These are phyloP conservation scores for Agrotis clavis DNA, from an alignment of 2,888 invertebrate genomes.

Conservation along the genomic window DNA sequence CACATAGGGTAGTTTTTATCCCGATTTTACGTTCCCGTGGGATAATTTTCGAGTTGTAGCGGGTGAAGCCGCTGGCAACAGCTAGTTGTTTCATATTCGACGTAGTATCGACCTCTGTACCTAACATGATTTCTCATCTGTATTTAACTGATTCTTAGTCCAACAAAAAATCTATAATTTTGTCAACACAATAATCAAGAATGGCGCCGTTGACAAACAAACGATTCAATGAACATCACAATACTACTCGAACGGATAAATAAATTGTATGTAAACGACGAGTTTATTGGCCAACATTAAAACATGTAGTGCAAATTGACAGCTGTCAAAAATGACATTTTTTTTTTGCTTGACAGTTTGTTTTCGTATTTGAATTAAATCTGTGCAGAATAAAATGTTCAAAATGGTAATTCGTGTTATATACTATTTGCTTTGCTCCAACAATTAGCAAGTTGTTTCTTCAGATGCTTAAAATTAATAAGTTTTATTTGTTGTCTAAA, in stretches of 20 bases:
- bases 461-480: background rate
- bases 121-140: background rate
- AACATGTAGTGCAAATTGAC: background rate
- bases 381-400: no score
- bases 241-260: constrained; percentile 21
- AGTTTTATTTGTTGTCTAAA: background rate
- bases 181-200: constrained; percentile 9
- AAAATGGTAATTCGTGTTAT: no score
- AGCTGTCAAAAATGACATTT: background rate
- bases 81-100: no score
- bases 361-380: background rate
- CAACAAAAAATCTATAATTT: background rate
- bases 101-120: background rate
- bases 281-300: background rate
- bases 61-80: no score
- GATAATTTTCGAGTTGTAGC: no score
- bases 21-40: no score
- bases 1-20: no score
- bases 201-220: constrained; percentile 37
- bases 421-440: background rate
- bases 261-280: constrained; percentile 27
- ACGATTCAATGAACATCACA: constrained; percentile 24
- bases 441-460: background rate
- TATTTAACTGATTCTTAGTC: background rate
- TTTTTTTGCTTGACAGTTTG: background rate